These are phyloP conservation scores for Suncus etruscus DNA, from an alignment of 2,113 vertebrate species.

Conservation along the genomic window DNA sequence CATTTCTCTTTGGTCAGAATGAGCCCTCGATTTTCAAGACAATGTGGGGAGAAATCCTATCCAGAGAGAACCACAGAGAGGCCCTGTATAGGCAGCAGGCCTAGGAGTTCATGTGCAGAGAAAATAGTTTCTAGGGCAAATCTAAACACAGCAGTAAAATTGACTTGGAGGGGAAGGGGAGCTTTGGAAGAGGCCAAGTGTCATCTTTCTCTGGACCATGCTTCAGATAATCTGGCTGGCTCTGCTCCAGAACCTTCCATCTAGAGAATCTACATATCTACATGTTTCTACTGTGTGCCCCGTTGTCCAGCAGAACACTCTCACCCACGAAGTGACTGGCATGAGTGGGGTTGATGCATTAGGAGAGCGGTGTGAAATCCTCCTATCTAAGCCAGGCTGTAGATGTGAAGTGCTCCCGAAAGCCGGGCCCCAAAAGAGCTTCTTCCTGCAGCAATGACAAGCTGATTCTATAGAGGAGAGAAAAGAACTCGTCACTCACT, in stretches of 20 bases:
- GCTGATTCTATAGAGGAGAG: constrained; percentile 85
- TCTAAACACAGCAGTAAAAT: neutral
- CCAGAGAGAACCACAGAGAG: neutral
- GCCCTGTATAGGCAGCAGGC: neutral
- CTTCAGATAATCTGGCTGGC: neutral
- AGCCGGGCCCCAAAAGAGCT: constrained; percentile 87
- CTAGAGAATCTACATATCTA: neutral
- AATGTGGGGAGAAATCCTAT: neutral
- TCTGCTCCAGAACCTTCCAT: neutral
- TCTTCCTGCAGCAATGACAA: constrained; percentile 88
- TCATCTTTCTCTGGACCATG: accelerated
- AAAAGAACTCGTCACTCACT: neutral
- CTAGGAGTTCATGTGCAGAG: neutral
- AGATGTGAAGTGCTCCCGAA: constrained; percentile 87
- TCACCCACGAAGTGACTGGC: neutral
- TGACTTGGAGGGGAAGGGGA: neutral
- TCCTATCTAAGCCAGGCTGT: constrained; percentile 72
- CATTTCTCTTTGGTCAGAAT: neutral
- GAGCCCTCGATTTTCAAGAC: neutral
- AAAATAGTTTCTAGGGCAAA: neutral
- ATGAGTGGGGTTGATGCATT: neutral
- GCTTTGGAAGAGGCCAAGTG: neutral
- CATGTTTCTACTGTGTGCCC: neutral
- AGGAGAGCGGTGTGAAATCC: neutral
- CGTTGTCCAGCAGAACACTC: neutral